Evolutionary conservation across 2,113 vertebrate species (phyloP).

Genomic region (Petroica traversi): DNA sequence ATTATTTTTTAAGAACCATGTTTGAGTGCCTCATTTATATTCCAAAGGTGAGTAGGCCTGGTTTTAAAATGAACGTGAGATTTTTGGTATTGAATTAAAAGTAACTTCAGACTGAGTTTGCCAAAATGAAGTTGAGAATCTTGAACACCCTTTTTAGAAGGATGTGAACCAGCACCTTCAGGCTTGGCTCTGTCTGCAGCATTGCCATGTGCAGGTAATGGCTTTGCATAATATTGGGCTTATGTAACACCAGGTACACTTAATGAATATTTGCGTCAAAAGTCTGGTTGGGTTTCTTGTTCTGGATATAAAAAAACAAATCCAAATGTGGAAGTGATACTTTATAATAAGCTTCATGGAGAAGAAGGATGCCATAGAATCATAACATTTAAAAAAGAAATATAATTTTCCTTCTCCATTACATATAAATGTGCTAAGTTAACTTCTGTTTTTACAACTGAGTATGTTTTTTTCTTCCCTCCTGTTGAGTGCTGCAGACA

Average conservation of each 20-base stretch:
- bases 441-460: background rate
- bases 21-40: background rate
- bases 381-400: background rate
- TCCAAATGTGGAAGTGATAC: background rate
- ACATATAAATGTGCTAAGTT: background rate
- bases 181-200: background rate
- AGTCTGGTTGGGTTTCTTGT: background rate
- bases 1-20: background rate
- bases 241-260: background rate
- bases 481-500: background rate
- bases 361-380: background rate
- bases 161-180: background rate
- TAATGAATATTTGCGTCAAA: background rate
- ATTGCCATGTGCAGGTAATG: background rate
- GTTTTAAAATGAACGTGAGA: background rate
- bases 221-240: background rate
- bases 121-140: background rate
- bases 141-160: background rate
- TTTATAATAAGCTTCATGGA: background rate
- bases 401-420: background rate
- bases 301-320: background rate
- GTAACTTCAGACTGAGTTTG: background rate
- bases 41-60: background rate
- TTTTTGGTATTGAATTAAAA: background rate
- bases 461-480: background rate